Percentiles rank a stretch among this genome's conserved stretches.
Evolutionary conservation across 2,113 vertebrate genomes (phyloP).

Genomic region (Numida meleagris): DNA sequence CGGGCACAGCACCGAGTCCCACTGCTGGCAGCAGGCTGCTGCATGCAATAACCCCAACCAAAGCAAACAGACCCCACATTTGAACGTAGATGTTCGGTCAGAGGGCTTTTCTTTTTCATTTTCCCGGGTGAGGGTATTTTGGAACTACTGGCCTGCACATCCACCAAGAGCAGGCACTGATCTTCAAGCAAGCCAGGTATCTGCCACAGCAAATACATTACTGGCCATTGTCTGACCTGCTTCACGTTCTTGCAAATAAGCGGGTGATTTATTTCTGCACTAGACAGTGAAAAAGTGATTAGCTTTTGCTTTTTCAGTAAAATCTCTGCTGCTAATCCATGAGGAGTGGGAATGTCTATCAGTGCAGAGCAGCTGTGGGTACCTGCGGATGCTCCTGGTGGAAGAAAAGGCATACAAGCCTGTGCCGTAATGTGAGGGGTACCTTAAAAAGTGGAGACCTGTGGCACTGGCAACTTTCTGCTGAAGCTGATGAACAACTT

Average conservation of each 20-base stretch:
- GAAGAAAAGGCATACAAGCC: neutral
- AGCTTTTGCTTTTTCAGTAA: neutral
- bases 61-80: neutral
- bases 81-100: neutral
- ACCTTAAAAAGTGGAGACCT: neutral
- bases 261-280: neutral
- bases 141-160: neutral
- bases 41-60: neutral
- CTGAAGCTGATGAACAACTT: neutral
- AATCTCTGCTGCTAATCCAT: neutral
- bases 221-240: neutral
- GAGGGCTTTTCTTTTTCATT: neutral
- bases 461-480: neutral
- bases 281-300: neutral
- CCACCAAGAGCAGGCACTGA: accelerated
- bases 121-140: neutral
- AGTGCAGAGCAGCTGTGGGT: neutral
- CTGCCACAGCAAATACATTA: accelerated
- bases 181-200: neutral
- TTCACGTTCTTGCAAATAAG: neutral
- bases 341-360: accelerated
- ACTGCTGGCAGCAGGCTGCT: neutral
- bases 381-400: neutral
- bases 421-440: accelerated
- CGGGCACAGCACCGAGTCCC: neutral